A percentile compares a stretch with the other conserved stretches of the same genome.
These are phyloP conservation scores for Apis mellifera DNA, from an alignment of 1,140 invertebrate genomes.

Conservation along the genomic window DNA sequence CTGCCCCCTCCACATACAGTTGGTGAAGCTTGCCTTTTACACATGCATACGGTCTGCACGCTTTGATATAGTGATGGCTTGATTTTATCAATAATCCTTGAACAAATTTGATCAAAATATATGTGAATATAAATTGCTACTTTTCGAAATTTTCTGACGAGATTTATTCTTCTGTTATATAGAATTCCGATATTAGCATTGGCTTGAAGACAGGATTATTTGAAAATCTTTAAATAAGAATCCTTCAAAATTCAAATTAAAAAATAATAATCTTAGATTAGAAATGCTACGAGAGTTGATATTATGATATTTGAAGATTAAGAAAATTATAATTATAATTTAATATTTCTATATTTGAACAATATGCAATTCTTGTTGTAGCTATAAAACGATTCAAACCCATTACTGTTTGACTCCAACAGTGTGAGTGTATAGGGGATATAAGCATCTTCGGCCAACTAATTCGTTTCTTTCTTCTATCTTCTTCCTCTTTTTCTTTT, in stretches of 20 bases:
- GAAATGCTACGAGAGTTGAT: neutral
- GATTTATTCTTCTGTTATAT: neutral
- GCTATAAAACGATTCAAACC: neutral
- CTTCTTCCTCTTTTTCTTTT: conserved; percentile 39
- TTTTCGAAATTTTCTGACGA: neutral
- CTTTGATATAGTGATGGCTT: conserved; percentile 2
- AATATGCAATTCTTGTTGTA: neutral
- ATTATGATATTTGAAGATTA: neutral
- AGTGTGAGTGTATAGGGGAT: neutral
- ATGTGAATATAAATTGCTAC: neutral
- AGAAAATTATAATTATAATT: neutral
- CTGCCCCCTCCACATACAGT: conserved; percentile 47
- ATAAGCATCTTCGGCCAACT: conserved; percentile 24
- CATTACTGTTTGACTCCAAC: neutral
- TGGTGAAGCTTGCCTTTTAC: conserved; percentile 47
- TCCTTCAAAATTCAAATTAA: neutral
- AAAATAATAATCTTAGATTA: neutral
- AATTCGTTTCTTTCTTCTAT: conserved; percentile 44
- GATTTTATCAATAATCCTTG: neutral
- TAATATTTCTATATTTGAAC: neutral
- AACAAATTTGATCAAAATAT: neutral
- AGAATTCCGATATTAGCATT: neutral
- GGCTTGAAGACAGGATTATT: neutral
- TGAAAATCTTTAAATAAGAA: neutral
- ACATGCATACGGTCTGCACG: conserved; percentile 22